Evolutionary conservation across 2,888 invertebrate species (phyloP).

Genomic region (Thalpophila matura): DNA sequence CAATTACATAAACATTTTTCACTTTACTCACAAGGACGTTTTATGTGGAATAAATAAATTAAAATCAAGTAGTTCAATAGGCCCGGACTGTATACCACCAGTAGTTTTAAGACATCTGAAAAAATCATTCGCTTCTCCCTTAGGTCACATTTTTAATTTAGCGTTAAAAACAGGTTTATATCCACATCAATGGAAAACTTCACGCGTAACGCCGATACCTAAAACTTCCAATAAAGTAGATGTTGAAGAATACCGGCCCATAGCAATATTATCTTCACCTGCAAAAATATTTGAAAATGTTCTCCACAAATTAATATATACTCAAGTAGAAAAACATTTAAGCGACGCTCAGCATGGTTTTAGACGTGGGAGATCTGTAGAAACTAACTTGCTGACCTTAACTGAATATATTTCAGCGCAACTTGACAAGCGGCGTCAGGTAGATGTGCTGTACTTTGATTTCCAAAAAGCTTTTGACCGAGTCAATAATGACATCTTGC

Average conservation of each 20-base stretch:
- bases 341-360: no score
- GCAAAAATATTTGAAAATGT: constrained; percentile 2
- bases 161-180: not conserved
- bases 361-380: no score
- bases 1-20: no score
- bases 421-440: not conserved
- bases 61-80: not conserved
- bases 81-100: constrained; percentile 4
- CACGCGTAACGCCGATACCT: not conserved
- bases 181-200: not conserved
- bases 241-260: not conserved
- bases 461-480: not conserved
- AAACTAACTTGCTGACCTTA: no score
- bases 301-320: no score
- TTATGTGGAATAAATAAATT: not conserved
- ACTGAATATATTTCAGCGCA: not conserved
- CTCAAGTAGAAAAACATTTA: no score
- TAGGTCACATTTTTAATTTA: constrained; percentile 3
- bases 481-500: not conserved
- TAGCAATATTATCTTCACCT: not conserved
- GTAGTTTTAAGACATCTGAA: not conserved
- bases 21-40: not conserved
- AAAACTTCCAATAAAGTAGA: not conserved
- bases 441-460: not conserved
- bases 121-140: not conserved